These are phyloP conservation scores for Pterocles gutturalis DNA, from an alignment of 2,113 vertebrate species.

Conservation along the genomic window DNA sequence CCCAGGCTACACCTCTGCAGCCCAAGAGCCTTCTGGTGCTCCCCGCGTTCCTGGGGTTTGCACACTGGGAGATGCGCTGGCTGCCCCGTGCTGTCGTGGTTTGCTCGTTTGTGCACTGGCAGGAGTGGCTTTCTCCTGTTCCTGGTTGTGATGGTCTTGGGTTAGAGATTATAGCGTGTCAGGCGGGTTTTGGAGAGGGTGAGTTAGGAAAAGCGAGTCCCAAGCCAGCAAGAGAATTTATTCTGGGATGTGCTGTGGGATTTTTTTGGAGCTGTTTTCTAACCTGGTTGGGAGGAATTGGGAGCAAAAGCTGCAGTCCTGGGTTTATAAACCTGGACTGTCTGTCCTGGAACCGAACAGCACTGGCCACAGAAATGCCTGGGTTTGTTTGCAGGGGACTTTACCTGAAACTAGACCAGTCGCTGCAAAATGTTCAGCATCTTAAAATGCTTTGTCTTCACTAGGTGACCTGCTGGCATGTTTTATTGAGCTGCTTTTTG, in stretches of 20 bases:
- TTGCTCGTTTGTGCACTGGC: neutral
- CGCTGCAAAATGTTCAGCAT: neutral
- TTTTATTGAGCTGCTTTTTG: neutral
- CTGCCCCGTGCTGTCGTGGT: neutral
- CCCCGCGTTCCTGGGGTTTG: too few species aligned
- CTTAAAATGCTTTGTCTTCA: accelerated
- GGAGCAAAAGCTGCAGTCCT: neutral
- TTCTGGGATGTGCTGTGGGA: neutral
- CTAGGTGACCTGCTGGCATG: neutral
- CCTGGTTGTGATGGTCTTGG: neutral
- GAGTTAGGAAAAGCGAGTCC: neutral
- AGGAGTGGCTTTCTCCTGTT: neutral
- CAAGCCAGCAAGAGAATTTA: neutral
- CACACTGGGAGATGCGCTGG: neutral
- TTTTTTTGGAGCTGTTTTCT: neutral
- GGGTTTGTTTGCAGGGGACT: neutral
- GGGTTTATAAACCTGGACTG: accelerated
- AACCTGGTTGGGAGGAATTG: neutral
- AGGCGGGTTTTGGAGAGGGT: neutral
- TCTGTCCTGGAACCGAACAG: neutral
- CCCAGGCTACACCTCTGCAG: neutral
- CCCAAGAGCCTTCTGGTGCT: neutral
- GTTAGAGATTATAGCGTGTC: accelerated
- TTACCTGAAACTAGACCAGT: accelerated
- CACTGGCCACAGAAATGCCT: neutral